Conservation (phyloP, 1,140 invertebrate species). For the Anastatus disparis region DNA sequence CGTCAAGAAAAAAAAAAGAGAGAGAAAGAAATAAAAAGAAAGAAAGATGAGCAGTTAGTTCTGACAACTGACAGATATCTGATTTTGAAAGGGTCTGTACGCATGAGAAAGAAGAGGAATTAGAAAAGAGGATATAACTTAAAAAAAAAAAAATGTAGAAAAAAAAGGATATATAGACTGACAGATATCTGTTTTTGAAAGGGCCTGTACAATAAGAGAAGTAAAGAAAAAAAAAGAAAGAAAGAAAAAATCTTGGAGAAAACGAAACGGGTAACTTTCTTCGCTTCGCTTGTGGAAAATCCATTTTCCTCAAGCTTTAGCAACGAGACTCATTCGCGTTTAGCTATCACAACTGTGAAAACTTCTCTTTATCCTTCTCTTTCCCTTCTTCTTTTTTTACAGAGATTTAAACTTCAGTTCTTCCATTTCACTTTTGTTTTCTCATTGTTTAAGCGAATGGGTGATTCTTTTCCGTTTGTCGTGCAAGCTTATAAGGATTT, state of each 20-base stretch:
- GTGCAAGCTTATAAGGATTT: not conserved
- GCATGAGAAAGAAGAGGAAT: not conserved
- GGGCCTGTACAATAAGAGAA: conserved; percentile 35
- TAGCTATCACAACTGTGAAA: conserved; percentile 23
- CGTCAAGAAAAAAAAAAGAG: not conserved
- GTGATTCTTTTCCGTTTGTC: not conserved
- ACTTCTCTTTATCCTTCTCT: conserved; percentile 16
- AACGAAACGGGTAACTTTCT: conserved; percentile 45
- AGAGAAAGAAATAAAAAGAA: too few species aligned
- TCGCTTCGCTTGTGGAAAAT: conserved; percentile 46
- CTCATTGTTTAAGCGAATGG: conserved; percentile 25
- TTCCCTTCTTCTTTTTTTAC: not conserved
- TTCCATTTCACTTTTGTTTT: conserved; percentile 30
- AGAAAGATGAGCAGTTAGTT: too few species aligned
- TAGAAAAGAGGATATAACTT: too few species aligned
- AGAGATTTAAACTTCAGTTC: too few species aligned
- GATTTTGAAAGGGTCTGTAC: not conserved
- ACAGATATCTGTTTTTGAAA: conserved; percentile 50
- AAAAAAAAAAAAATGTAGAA: too few species aligned
- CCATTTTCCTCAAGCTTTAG: conserved; percentile 43
- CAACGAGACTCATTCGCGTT: too few species aligned
- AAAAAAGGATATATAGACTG: too few species aligned
- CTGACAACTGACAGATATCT: not conserved
- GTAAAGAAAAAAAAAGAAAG: not conserved
- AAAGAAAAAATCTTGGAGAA: not conserved